A percentile compares a stretch with the other conserved stretches of the same genome.
These are phyloP conservation scores for Moxostoma hubbsi DNA, from an alignment of 2,797 vertebrate genomes.

Conservation along the genomic window DNA sequence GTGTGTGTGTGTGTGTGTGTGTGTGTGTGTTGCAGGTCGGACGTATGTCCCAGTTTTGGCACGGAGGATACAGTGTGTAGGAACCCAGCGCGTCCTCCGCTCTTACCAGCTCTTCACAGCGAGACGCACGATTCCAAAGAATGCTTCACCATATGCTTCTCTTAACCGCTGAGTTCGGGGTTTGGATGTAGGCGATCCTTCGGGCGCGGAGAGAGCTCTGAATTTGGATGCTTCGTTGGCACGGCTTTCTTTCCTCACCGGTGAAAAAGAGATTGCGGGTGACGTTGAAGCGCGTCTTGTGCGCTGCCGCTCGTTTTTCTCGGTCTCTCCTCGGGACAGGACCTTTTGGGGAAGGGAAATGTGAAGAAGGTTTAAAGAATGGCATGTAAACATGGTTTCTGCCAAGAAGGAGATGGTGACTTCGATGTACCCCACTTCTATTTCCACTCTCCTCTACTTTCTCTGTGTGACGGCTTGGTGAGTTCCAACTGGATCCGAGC, in stretches of 20 bases:
- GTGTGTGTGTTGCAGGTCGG: slow-evolving; percentile 47
- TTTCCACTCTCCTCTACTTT: slow-evolving; percentile 86
- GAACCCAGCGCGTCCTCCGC: slow-evolving; percentile 41
- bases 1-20: not conserved
- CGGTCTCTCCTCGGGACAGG: slow-evolving; percentile 75
- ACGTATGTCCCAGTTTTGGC: slow-evolving; percentile 55
- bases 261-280: slow-evolving; percentile 56
- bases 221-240: slow-evolving; percentile 45
- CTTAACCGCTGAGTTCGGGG: slow-evolving; percentile 65
- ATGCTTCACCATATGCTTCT: slow-evolving; percentile 52
- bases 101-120: slow-evolving; percentile 33
- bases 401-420: slow-evolving; percentile 89
- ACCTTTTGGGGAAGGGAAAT: slow-evolving; percentile 77
- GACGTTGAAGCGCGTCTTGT: slow-evolving; percentile 65
- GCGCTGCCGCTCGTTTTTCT: slow-evolving; percentile 60
- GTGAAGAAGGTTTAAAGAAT: slow-evolving; percentile 89
- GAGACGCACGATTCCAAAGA: slow-evolving; percentile 38
- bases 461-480: slow-evolving; percentile 90
- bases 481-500: slow-evolving; percentile 73
- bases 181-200: slow-evolving; percentile 47
- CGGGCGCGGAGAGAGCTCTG: slow-evolving; percentile 43
- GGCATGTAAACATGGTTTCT: slow-evolving; percentile 93
- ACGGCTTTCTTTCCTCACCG: slow-evolving; percentile 18
- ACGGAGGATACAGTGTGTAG: slow-evolving; percentile 39
- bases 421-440: slow-evolving; percentile 80